A percentile compares a stretch with the other conserved stretches of the same genome.
Evolutionary conservation across 2,113 vertebrate species (phyloP).

Genomic region (Muscicapa adusta): DNA sequence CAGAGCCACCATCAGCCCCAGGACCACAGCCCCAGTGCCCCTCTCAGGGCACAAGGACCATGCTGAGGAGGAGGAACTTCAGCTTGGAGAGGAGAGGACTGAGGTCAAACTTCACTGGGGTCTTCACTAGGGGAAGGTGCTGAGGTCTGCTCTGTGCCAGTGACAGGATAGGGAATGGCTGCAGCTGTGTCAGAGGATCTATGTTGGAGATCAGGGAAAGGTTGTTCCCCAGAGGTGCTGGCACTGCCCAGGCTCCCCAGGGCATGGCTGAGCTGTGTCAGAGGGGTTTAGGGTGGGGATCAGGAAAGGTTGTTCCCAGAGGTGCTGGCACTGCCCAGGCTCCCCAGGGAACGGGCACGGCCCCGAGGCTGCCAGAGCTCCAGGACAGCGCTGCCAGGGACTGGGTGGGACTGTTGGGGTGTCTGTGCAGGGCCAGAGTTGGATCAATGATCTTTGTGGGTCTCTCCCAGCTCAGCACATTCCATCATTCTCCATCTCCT

Average conservation of each 20-base stretch:
- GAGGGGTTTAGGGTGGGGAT: accelerated
- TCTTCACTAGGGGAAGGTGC: neutral
- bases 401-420: no score
- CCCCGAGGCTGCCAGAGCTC: neutral
- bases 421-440: neutral
- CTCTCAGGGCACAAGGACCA: neutral
- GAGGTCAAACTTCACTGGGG: neutral
- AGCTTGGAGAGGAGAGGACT: neutral
- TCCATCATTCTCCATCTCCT: neutral
- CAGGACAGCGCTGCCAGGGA: accelerated
- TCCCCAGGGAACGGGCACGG: neutral
- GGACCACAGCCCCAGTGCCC: neutral
- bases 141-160: neutral
- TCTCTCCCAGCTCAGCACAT: neutral
- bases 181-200: neutral
- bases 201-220: neutral
- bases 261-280: neutral
- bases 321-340: neutral
- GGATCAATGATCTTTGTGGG: accelerated
- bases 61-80: neutral
- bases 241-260: neutral
- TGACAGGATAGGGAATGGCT: neutral
- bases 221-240: neutral
- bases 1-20: neutral
- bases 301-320: neutral